A percentile compares a stretch with the other conserved stretches of the same genome.
Conservation (phyloP, 30 jellyfish, hydroid and myxozoan genomes). For the Aurelia aurita region DNA sequence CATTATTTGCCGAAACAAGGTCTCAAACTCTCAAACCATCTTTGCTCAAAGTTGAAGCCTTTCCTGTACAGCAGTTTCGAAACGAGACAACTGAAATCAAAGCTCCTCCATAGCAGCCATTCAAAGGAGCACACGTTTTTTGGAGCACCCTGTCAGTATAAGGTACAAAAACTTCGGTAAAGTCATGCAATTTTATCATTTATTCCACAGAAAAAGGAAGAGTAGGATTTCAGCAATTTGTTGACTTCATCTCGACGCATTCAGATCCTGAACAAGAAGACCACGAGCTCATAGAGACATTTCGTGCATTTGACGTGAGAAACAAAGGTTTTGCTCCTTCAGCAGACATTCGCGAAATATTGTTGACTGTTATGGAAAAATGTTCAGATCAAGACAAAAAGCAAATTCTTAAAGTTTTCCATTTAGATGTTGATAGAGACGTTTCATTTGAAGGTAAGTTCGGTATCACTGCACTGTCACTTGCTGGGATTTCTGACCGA, state of each 20-base stretch:
- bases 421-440: constrained; percentile 42
- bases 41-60: too few relatives aligned
- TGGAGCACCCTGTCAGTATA: too few relatives aligned
- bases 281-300: constrained; percentile 41
- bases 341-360: constrained; percentile 59
- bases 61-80: too few relatives aligned
- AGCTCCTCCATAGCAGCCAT: too few relatives aligned
- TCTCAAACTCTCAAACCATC: too few relatives aligned
- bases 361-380: constrained; percentile 59
- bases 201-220: constrained; percentile 50
- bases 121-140: too few relatives aligned
- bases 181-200: neutral
- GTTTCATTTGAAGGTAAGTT: constrained; percentile 72
- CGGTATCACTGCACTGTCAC: neutral
- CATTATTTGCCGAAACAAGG: too few relatives aligned
- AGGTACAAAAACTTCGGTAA: neutral
- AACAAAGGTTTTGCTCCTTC: constrained; percentile 58
- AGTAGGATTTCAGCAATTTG: constrained; percentile 58
- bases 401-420: constrained; percentile 56
- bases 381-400: constrained; percentile 68
- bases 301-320: constrained; percentile 71
- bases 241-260: constrained; percentile 55
- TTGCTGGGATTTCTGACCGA: neutral
- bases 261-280: constrained; percentile 64
- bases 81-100: too few relatives aligned